Evolutionary conservation across 2,113 vertebrate species (phyloP).

Genomic region (Elachura formosa): DNA sequence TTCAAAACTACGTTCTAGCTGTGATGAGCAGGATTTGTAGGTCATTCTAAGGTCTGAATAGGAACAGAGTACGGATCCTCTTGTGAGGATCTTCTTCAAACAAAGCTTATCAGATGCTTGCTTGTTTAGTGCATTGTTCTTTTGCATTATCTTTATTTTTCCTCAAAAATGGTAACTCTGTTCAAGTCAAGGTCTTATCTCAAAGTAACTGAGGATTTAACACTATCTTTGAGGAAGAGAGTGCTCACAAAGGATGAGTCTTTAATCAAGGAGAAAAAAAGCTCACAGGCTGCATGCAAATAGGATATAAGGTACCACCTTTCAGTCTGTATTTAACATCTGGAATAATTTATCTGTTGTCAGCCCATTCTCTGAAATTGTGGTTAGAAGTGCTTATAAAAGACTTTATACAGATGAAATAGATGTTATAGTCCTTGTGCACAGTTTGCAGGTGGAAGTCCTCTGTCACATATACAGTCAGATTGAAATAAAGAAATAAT

Average conservation of each 20-base stretch:
- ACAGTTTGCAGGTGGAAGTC: neutral
- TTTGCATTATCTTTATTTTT: neutral
- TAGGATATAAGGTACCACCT: neutral
- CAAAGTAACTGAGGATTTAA: neutral
- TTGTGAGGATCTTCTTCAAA: neutral
- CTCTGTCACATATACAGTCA: neutral
- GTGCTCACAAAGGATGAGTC: neutral
- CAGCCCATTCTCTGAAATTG: neutral
- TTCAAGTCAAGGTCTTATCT: neutral
- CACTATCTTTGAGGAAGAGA: neutral
- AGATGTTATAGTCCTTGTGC: neutral
- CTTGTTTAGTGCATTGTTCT: neutral
- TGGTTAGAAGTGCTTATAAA: neutral
- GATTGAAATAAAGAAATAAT: neutral
- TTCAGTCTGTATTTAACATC: neutral
- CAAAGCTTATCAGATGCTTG: neutral
- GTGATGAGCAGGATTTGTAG: neutral
- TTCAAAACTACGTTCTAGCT: neutral
- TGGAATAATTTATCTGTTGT: neutral
- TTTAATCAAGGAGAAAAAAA: neutral
- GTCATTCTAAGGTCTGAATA: neutral
- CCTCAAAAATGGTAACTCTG: neutral
- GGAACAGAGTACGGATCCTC: neutral
- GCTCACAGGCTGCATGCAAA: neutral
- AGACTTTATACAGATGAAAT: neutral